Evolutionary conservation across 2,113 vertebrate species (phyloP).

Genomic region (Bambusicola thoracicus): DNA sequence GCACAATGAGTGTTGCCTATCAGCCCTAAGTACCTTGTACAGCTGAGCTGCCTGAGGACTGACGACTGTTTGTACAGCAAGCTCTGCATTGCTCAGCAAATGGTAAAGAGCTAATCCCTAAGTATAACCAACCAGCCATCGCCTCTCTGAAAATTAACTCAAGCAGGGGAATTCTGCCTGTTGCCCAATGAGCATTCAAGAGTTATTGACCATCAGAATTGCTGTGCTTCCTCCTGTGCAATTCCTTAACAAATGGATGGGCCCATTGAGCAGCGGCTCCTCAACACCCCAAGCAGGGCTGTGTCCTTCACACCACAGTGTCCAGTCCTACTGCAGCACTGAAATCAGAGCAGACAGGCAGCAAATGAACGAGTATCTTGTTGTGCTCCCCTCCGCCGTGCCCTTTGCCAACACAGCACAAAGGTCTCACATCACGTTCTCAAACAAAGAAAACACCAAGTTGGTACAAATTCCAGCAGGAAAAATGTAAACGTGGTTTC

Average conservation of each 20-base stretch:
- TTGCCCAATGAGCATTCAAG: neutral
- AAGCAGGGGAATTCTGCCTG: too few relatives aligned
- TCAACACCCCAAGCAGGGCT: neutral
- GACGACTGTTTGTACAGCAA: slow-evolving; percentile 57
- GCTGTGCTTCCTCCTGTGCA: neutral
- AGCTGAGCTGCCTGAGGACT: slow-evolving; percentile 66
- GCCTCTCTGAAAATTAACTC: neutral
- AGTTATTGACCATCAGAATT: neutral
- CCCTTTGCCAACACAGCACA: neutral
- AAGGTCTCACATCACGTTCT: neutral
- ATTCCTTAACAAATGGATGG: neutral
- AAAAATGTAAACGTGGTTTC: neutral
- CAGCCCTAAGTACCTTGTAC: slow-evolving; percentile 62
- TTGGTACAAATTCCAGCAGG: neutral
- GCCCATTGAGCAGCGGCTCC: neutral
- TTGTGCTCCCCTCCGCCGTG: neutral
- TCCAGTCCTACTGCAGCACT: fast-evolving
- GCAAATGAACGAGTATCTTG: fast-evolving
- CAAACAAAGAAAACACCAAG: neutral
- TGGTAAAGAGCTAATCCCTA: slow-evolving; percentile 37
- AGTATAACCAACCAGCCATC: neutral
- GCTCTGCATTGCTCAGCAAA: slow-evolving; percentile 63
- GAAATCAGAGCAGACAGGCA: neutral
- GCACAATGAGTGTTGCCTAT: slow-evolving; percentile 64
- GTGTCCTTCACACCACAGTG: neutral